These are phyloP conservation scores for Eurypyga helias DNA, from an alignment of 2,113 vertebrate species.

Conservation along the genomic window DNA sequence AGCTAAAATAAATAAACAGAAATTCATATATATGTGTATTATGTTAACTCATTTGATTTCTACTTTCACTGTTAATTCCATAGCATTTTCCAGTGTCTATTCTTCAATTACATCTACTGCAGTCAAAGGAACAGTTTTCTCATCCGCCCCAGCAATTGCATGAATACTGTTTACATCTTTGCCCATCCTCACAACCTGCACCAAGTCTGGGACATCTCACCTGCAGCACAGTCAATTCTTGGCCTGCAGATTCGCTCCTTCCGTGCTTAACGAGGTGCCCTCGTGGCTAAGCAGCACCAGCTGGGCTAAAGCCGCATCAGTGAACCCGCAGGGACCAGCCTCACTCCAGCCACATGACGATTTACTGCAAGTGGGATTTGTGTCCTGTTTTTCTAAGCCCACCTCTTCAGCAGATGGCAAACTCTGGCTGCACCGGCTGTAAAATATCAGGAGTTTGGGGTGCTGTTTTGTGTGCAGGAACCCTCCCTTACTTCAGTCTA, in stretches of 20 bases:
- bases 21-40: background rate
- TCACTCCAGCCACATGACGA: background rate
- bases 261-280: background rate
- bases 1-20: background rate
- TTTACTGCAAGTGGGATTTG: background rate
- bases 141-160: no score
- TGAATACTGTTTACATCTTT: background rate
- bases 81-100: background rate
- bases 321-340: background rate
- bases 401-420: background rate
- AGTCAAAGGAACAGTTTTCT: background rate
- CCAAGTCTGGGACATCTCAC: background rate
- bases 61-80: background rate
- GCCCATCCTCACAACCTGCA: background rate
- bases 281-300: background rate
- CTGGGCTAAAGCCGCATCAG: background rate
- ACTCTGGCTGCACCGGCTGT: background rate
- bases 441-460: background rate
- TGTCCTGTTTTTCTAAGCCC: background rate
- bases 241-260: background rate
- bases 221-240: background rate
- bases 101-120: background rate
- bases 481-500: background rate
- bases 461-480: background rate
- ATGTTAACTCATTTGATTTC: background rate